phyloP scores from a whole-genome alignment of 2,797 vertebrate species.

The Spheniscus humboldti region DNA sequence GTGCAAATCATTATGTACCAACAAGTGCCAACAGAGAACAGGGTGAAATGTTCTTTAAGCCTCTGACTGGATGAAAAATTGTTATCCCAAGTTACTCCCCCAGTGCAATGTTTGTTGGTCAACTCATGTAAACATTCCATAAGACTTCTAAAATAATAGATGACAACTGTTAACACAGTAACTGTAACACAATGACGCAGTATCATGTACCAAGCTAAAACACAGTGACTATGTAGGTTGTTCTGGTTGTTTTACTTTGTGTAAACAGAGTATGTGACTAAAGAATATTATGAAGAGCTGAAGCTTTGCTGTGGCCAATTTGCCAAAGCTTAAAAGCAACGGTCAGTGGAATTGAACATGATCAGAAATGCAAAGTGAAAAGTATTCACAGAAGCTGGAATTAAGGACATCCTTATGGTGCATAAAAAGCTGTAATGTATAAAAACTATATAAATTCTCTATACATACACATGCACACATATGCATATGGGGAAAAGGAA shows the following conservation, averaged over 20 bases:
- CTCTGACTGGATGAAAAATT: background rate
- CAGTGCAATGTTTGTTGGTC: background rate
- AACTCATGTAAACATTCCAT: background rate
- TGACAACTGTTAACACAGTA: background rate
- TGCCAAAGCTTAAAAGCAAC: background rate
- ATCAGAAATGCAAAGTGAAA: background rate
- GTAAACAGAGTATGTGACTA: background rate
- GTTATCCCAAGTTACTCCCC: background rate
- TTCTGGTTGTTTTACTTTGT: background rate
- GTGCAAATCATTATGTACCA: background rate
- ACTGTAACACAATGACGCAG: background rate
- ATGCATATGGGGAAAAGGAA: background rate
- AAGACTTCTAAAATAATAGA: background rate
- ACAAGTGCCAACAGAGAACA: background rate
- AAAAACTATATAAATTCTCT: background rate
- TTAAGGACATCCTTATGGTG: background rate
- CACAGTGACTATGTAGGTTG: background rate
- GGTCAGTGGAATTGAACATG: background rate
- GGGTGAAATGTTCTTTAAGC: background rate
- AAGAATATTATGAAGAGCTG: background rate
- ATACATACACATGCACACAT: background rate
- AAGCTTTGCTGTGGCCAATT: background rate
- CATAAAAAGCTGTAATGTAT: background rate
- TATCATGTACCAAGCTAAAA: background rate
- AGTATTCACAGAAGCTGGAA: background rate